Base-by-base conservation (phyloP, 2,797 vertebrate genomes). In the Neopelma chrysocephalum region DNA sequence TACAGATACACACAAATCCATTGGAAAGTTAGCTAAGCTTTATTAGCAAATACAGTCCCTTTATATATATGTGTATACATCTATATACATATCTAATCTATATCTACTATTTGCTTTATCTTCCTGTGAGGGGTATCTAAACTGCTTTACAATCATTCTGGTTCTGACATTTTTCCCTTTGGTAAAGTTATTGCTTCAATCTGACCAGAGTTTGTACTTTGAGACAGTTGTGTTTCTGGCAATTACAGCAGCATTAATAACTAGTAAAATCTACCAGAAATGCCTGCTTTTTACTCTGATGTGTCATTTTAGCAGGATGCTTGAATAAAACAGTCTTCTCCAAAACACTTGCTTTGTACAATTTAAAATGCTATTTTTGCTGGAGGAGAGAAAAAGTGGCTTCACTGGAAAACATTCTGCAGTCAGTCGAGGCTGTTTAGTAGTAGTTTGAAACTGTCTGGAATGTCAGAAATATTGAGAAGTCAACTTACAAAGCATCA, bases 311-410 rank as follows among this genome's bases (percentile, higher is more conserved):
- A 83, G n/a, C 42, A 76, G 38, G 7, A 53, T 1, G 5, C 15
- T 50, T 7, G 17, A 51, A 45, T 25, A 73, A 77, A 76, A 77
- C 4, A 42, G 5, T 17, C 34, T 23, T 16, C 38, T 69, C 54
- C 64, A 64, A 77, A 88, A 53, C 11, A 70, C 40, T 77, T 77
- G 34, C 20, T 87, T 76, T 57, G 15, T 34, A 43, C 12, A 51
- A 76, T 19, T 84, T 61, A 50, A 93, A 87, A 87, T 43, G 58
- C 22, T 94, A 10, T 50, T 93, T 94, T 91, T 89, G 47, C 79
- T n/a, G 56, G 58, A 65, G 47, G 48, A 86, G 56, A n/a, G 29
- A 69, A n/a, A n/a, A 84, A 89, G 58, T 50, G 34, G 26, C 58
- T 82, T 82, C 47, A 48, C 34, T 61, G 31, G 58, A 79, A 79